phyloP scores from a whole-genome alignment of 2,113 vertebrate species.

The Gymnorhina tibicen region DNA sequence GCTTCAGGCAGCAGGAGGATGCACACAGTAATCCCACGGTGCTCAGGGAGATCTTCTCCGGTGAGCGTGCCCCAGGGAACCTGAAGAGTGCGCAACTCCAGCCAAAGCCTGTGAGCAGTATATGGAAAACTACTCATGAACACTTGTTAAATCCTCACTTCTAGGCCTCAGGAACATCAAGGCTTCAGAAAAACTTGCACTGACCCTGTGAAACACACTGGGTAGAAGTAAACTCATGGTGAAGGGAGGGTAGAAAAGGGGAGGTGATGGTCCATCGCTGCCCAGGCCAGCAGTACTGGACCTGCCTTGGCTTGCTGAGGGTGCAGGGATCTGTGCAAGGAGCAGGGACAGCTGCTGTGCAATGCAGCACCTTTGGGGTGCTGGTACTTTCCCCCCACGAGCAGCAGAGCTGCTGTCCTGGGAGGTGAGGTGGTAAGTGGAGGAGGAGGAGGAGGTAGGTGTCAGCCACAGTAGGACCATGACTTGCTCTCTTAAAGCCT shows the following conservation, averaged over 20 bases:
- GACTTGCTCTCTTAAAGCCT: background rate
- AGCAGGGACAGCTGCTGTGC: background rate
- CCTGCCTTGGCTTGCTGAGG: too few relatives aligned
- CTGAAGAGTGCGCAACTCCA: rapidly evolving
- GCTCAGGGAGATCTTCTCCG: background rate
- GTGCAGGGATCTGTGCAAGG: too few relatives aligned
- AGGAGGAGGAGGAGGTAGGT: background rate
- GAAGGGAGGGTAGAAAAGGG: too few relatives aligned
- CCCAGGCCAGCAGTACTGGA: too few relatives aligned
- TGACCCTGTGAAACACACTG: background rate
- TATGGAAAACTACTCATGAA: background rate
- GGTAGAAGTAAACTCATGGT: background rate
- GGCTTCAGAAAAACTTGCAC: background rate
- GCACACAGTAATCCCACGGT: background rate
- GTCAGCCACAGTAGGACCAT: rapidly evolving
- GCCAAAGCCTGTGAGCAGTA: background rate
- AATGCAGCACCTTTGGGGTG: background rate
- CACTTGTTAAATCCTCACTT: background rate
- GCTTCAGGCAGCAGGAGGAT: background rate
- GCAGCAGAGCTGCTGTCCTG: background rate
- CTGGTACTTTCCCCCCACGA: rapidly evolving
- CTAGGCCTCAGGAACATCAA: background rate
- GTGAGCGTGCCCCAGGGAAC: background rate
- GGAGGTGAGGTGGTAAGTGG: rapidly evolving
- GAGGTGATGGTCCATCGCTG: too few relatives aligned